Evolutionary conservation across 2,797 vertebrate species (phyloP).

Genomic region (Aplochiton taeniatus): DNA sequence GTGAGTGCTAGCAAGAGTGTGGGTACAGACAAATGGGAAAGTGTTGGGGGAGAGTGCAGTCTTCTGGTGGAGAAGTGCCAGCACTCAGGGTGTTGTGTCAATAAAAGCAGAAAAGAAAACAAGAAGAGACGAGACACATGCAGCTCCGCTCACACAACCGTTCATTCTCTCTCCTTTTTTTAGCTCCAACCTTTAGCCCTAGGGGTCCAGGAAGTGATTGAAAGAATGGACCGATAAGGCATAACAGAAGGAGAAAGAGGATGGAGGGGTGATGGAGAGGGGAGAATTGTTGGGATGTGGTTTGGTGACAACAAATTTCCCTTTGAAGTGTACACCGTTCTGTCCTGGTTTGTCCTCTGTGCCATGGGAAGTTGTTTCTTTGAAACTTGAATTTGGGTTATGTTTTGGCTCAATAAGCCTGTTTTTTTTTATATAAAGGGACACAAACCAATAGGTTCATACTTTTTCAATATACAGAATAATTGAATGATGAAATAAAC

Average conservation of each 20-base stretch:
- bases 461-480: too few relatives aligned
- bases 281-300: not conserved
- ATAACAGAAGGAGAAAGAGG: slow-evolving; percentile 28
- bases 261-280: slow-evolving; percentile 4
- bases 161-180: slow-evolving; percentile 45
- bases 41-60: slow-evolving; percentile 1
- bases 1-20: slow-evolving; percentile 53
- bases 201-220: slow-evolving; percentile 26
- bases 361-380: not conserved
- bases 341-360: slow-evolving; percentile 13
- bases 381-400: not conserved
- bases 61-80: slow-evolving; percentile 46
- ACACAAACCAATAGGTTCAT: too few relatives aligned
- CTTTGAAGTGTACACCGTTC: not conserved
- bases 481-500: too few relatives aligned
- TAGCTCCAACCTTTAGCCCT: slow-evolving; percentile 15
- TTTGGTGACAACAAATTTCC: not conserved
- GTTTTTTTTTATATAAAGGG: too few relatives aligned
- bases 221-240: slow-evolving; percentile 34
- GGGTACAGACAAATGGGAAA: slow-evolving; percentile 26
- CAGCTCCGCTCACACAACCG: slow-evolving; percentile 43
- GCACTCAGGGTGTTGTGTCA: slow-evolving; percentile 58
- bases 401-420: not conserved
- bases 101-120: slow-evolving; percentile 64
- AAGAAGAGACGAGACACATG: slow-evolving; percentile 50